Percentiles rank a stretch among this genome's conserved stretches.
phyloP scores from a whole-genome alignment of 2,888 invertebrate genomes.

The Incurvaria masculella region DNA sequence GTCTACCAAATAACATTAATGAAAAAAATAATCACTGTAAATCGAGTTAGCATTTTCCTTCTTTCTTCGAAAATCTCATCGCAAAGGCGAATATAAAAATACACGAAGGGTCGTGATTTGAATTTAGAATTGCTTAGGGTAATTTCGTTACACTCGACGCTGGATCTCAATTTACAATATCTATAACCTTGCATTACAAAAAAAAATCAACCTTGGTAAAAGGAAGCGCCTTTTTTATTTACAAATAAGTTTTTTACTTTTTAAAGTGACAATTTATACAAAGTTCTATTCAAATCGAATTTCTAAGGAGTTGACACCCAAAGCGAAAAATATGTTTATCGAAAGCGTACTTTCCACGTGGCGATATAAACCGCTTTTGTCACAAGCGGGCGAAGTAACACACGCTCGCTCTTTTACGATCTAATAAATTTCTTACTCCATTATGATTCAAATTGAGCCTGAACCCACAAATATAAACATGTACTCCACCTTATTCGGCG shows the following conservation, averaged over 20 bases:
- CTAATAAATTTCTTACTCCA: conserved; percentile 55
- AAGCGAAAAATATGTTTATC: conserved; percentile 52
- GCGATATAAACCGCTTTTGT: conserved; percentile 48
- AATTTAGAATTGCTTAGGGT: conserved; percentile 48
- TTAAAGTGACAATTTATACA: too few relatives aligned
- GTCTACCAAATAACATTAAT: neutral
- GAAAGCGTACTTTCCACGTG: conserved; percentile 37
- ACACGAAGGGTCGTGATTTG: conserved; percentile 49
- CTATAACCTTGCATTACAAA: too few relatives aligned
- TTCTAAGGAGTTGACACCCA: conserved; percentile 32
- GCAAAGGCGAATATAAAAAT: conserved; percentile 21
- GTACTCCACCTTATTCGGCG: neutral
- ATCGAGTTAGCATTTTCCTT: neutral
- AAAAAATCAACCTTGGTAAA: too few relatives aligned
- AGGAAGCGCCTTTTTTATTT: too few relatives aligned
- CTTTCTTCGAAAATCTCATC: neutral
- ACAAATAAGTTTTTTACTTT: too few relatives aligned
- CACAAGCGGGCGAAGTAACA: conserved; percentile 42
- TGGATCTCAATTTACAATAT: too few relatives aligned
- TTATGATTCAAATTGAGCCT: conserved; percentile 51
- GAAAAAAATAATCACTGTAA: neutral
- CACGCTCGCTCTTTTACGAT: conserved; percentile 43
- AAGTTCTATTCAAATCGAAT: too few relatives aligned
- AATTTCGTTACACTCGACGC: conserved; percentile 46
- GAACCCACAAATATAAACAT: conserved; percentile 31